Conservation (phyloP, 2,113 vertebrate genomes). For the Athene noctua region DNA sequence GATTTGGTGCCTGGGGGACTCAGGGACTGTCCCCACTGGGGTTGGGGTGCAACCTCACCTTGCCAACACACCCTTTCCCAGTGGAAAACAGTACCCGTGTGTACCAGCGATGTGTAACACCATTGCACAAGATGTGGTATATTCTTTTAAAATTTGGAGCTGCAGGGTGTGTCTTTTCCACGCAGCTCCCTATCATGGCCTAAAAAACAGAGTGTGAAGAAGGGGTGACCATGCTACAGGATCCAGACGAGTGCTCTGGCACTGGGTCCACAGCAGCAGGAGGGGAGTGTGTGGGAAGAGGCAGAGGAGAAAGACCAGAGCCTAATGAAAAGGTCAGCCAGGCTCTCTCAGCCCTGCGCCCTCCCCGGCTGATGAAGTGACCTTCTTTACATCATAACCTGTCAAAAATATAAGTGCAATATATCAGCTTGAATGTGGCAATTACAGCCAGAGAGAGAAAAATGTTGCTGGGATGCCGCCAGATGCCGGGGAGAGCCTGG, state of each 20-base stretch:
- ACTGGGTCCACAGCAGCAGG: not conserved
- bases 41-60: fast-evolving
- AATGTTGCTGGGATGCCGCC: not conserved
- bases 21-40: fast-evolving
- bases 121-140: not conserved
- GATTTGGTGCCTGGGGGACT: not conserved
- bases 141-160: not conserved
- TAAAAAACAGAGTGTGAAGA: not conserved
- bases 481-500: not conserved
- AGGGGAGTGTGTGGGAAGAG: not conserved
- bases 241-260: not conserved
- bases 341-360: not conserved
- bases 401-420: constrained; percentile 6
- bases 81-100: not conserved
- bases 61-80: not conserved
- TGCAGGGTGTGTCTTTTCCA: not conserved
- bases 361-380: not conserved
- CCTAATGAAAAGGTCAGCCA: constrained; percentile 36
- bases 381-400: constrained; percentile 18
- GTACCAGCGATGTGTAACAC: fast-evolving
- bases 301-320: not conserved
- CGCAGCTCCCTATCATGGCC: fast-evolving
- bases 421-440: not conserved
- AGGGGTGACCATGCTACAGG: not conserved
- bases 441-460: not conserved